Evolutionary conservation across 2,113 vertebrate species (phyloP).

Genomic region (Asarcornis scutulata): DNA sequence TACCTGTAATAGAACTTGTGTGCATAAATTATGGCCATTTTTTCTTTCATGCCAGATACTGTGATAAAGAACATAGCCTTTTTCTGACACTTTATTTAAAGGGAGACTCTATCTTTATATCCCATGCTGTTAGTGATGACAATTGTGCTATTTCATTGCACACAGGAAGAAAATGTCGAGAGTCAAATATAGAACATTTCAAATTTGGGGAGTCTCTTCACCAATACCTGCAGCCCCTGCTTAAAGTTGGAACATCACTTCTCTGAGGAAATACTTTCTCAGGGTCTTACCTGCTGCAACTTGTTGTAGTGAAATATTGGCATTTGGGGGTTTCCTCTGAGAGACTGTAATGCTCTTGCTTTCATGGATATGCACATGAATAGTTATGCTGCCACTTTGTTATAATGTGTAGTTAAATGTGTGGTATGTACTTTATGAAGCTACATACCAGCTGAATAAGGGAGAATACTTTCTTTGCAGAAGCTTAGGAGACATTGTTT

Average conservation of each 20-base stretch:
- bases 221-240: background rate
- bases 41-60: background rate
- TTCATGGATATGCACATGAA: background rate
- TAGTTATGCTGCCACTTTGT: background rate
- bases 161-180: background rate
- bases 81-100: background rate
- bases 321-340: background rate
- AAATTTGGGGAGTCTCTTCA: background rate
- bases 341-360: background rate
- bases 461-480: background rate
- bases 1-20: rapidly evolving
- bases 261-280: background rate
- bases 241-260: background rate
- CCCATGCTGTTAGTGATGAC: background rate
- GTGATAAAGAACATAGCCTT: background rate
- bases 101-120: background rate
- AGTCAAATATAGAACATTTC: background rate
- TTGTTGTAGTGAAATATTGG: background rate
- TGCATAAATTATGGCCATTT: background rate
- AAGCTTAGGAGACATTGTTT: background rate
- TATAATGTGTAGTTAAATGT: background rate
- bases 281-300: background rate
- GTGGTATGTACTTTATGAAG: background rate
- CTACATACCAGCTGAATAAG: background rate
- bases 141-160: background rate